Percentiles rank a stretch among this genome's conserved stretches.
phyloP scores from a whole-genome alignment of 2,797 vertebrate genomes.

The Halcyon chelicuti region DNA sequence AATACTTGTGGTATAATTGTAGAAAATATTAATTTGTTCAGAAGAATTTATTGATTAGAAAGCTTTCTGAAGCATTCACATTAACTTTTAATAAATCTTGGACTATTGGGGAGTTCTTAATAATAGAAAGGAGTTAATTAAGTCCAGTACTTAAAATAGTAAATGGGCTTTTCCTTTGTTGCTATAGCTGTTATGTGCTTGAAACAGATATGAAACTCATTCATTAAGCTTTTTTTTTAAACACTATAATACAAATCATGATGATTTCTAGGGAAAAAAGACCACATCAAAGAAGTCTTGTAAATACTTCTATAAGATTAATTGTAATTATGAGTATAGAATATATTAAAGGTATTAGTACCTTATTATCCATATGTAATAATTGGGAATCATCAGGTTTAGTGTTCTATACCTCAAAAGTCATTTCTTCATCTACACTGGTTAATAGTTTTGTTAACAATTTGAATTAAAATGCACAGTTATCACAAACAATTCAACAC shows the following conservation, averaged over 20 bases:
- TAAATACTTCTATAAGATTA: background rate
- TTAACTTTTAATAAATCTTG: constrained; percentile 7
- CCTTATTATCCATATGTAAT: background rate
- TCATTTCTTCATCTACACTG: background rate
- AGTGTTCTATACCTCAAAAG: background rate
- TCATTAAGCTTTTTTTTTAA: background rate
- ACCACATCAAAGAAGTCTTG: background rate
- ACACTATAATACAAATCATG: background rate
- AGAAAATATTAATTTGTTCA: background rate
- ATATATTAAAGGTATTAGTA: background rate
- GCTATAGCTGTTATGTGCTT: background rate
- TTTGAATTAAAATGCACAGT: background rate
- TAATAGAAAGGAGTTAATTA: constrained; percentile 31
- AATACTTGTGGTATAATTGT: background rate
- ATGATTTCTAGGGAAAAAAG: background rate
- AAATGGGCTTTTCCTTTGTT: background rate
- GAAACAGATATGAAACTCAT: background rate
- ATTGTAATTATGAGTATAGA: background rate
- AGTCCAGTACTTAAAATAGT: background rate
- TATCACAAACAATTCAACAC: background rate
- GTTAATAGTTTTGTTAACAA: background rate
- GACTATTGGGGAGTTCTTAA: background rate
- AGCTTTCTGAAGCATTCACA: background rate
- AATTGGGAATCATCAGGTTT: background rate
- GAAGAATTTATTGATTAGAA: background rate